Conservation (phyloP, 2,888 invertebrate genomes). For the Synanthedon formicaeformis region DNA sequence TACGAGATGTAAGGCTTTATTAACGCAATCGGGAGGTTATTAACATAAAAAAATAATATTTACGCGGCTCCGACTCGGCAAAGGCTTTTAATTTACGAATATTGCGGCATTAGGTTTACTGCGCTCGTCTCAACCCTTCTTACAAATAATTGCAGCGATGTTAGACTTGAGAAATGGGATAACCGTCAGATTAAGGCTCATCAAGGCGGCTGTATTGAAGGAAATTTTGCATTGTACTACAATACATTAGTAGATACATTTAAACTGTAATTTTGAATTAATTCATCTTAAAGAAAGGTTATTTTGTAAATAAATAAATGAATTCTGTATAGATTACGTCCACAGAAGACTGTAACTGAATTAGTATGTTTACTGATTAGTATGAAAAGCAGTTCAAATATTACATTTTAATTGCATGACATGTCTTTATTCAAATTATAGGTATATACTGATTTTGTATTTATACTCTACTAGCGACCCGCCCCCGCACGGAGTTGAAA, state of each 20-base stretch:
- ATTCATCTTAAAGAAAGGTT: not conserved
- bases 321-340: too few species aligned
- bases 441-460: too few species aligned
- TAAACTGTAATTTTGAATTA: too few species aligned
- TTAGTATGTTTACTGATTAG: too few species aligned
- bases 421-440: too few species aligned
- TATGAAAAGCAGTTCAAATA: too few species aligned
- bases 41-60: conserved; percentile 72
- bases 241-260: conserved; percentile 9
- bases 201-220: conserved; percentile 46
- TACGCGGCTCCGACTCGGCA: conserved; percentile 43
- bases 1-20: conserved; percentile 68
- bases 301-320: too few species aligned
- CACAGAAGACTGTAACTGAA: too few species aligned
- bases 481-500: too few species aligned
- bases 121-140: conserved; percentile 56
- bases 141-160: conserved; percentile 64
- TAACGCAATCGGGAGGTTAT: conserved; percentile 65
- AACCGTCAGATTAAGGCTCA: conserved; percentile 57
- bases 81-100: conserved; percentile 65
- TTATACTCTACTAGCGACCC: too few species aligned
- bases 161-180: conserved; percentile 54
- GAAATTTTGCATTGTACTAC: conserved; percentile 52
- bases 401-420: too few species aligned
- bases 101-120: conserved; percentile 60